Conservation (phyloP, 53 echinoderm and acorn worm species). For the Mesocentrotus franciscanus region DNA sequence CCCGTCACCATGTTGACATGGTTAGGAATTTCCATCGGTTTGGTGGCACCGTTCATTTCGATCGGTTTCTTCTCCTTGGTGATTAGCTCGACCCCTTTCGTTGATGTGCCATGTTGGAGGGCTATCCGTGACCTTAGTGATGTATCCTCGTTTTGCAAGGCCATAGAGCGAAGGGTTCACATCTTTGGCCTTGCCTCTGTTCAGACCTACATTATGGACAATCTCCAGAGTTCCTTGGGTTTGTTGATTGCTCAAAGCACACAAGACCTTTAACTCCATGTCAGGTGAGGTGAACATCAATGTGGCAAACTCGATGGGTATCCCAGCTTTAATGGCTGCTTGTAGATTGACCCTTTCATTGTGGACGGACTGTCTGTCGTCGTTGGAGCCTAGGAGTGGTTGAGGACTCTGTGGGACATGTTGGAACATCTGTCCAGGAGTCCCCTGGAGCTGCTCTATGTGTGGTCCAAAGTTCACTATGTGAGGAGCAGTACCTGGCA, state of each 20-base stretch:
- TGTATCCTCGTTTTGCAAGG: slow-evolving; percentile 68
- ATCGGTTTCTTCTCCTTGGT: slow-evolving; percentile 12
- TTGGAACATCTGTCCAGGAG: slow-evolving; percentile 22
- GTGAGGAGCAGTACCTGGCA: slow-evolving; percentile 49
- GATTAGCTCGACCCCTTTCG: slow-evolving; percentile 52
- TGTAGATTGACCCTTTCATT: neutral
- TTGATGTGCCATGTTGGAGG: slow-evolving; percentile 68
- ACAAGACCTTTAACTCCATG: slow-evolving; percentile 58
- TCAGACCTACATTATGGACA: slow-evolving; percentile 70
- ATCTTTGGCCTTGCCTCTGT: slow-evolving; percentile 69
- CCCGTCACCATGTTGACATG: slow-evolving; percentile 22
- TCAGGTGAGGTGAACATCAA: slow-evolving; percentile 35
- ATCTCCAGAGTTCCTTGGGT: slow-evolving; percentile 72
- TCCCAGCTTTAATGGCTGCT: neutral
- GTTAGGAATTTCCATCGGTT: slow-evolving; percentile 33
- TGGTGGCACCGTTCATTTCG: slow-evolving; percentile 28
- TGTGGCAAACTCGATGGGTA: neutral
- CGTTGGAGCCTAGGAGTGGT: neutral
- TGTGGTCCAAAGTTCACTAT: slow-evolving; percentile 23
- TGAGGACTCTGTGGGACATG: neutral
- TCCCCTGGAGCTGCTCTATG: slow-evolving; percentile 47
- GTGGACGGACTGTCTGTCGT: neutral
- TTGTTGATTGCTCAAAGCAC: slow-evolving; percentile 63
- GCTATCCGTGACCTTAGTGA: slow-evolving; percentile 60
- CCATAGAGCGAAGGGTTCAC: slow-evolving; percentile 81